These are phyloP conservation scores for Nasua narica DNA, from an alignment of 2,797 vertebrate genomes.

Conservation along the genomic window DNA sequence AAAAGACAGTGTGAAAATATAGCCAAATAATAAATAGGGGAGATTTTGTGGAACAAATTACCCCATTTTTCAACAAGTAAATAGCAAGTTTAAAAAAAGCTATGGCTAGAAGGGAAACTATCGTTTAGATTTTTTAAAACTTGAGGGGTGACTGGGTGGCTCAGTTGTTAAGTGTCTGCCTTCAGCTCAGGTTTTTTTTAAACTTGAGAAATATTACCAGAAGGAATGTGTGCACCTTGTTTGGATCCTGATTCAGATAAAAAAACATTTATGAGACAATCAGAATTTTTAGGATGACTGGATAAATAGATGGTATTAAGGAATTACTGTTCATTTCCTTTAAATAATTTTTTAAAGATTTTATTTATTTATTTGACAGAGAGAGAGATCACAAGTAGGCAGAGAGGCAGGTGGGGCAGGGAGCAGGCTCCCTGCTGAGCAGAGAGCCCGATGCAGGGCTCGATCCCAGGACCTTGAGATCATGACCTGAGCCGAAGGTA, in stretches of 20 bases:
- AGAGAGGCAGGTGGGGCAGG: too few relatives aligned
- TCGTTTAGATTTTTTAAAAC: not conserved
- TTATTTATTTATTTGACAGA: too few relatives aligned
- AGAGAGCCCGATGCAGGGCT: too few relatives aligned
- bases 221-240: not conserved
- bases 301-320: not conserved
- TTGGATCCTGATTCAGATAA: not conserved
- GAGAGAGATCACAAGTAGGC: too few relatives aligned
- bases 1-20: not conserved
- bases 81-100: not conserved
- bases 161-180: too few relatives aligned
- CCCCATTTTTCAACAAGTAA: not conserved
- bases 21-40: not conserved
- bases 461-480: too few relatives aligned
- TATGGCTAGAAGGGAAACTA: not conserved
- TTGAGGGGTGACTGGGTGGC: not conserved
- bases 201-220: not conserved
- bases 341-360: too few relatives aligned
- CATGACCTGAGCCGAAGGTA: too few relatives aligned
- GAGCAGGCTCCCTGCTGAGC: too few relatives aligned
- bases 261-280: not conserved
- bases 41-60: not conserved
- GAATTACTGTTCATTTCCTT: slow-evolving; percentile 12
- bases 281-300: not conserved
- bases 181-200: too few relatives aligned